Evolutionary conservation across 2,888 invertebrate species (phyloP), one percentile per base, ranked within the genome.

Genomic region (Drosophila sordidula): DNA sequence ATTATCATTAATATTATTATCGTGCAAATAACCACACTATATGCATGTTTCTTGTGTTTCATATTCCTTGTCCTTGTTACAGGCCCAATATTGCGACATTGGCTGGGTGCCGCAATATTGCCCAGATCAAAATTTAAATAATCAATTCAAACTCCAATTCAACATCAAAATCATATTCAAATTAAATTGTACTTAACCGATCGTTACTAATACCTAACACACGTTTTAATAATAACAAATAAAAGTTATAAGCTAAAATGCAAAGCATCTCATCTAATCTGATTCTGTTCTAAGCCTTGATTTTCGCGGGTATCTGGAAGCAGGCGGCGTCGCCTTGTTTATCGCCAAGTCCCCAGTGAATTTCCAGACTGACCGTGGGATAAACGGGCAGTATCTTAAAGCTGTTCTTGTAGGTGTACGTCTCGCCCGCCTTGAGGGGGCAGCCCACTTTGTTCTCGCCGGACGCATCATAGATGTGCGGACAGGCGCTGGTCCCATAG

Each of bases 261-360:
- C 56, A 49, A 55, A 50, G 36, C 39, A 70, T 9, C 18, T 3
- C 16, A 42, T 12, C 41, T 11, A 11, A 34, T 34, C 34, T 32
- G 39, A 47, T 14, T 3, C 26, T 25, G 14, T 14, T 22, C 56
- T 87, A 89, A 44, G 89, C 87, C 76, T 90, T 93, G 76, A 95
- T 96, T 90, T 92, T 95, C n/a, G 95, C 95, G 3, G 94, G 94
- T 41, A 95, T 93, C 92, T 95, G 94, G 91, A 96, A 96, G 87
- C 96, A 96, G 25, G 87, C 90, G 0, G 95, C 87, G 61, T 93
- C 92, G 6, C 93, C 92, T 2, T 93, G 86, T 4, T 91, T 89
- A 18, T 92, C 91, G 25, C 90, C 90, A 50, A 96, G 90, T 0
- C 93, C 94, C 95, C 96, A 96, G 74, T 94, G 94, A 0, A 96